A percentile compares a stretch with the other conserved stretches of the same genome.
phyloP scores from a whole-genome alignment of 2,797 vertebrate species.

The Syncerus caffer region DNA sequence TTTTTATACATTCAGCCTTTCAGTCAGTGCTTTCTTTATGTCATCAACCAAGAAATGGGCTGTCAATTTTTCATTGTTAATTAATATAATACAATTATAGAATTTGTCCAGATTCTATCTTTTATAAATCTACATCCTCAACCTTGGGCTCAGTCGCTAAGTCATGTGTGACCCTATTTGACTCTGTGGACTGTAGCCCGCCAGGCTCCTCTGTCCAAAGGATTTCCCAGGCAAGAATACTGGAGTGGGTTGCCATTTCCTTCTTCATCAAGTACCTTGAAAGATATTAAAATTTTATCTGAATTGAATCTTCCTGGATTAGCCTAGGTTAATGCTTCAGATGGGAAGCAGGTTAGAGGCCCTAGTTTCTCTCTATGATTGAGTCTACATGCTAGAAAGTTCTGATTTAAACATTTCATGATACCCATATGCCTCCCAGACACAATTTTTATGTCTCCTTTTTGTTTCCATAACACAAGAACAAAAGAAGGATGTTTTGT shows the following conservation, averaged over 20 bases:
- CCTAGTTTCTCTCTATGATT: neutral
- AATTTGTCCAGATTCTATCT: neutral
- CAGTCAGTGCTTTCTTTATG: neutral
- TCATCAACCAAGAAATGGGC: neutral
- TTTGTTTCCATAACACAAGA: neutral
- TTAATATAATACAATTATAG: neutral
- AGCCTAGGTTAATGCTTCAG: neutral
- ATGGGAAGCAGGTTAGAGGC: neutral
- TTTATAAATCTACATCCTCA: neutral
- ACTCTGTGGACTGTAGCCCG: neutral
- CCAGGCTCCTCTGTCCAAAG: neutral
- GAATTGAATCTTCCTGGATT: neutral
- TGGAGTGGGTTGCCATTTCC: neutral
- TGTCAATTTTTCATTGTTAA: neutral
- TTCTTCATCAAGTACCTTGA: neutral
- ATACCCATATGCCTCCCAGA: neutral
- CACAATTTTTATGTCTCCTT: conserved; percentile 15
- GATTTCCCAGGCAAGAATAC: neutral
- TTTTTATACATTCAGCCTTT: neutral
- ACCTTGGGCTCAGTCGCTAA: neutral
- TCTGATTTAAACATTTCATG: neutral
- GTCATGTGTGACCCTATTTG: neutral
- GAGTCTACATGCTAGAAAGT: neutral
- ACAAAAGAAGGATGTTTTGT: conserved; percentile 14
- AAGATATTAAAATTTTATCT: neutral